A percentile compares a stretch with the other conserved stretches of the same genome.
Evolutionary conservation across 2,888 invertebrate species (phyloP).

Genomic region (Orchesella flavescens): DNA sequence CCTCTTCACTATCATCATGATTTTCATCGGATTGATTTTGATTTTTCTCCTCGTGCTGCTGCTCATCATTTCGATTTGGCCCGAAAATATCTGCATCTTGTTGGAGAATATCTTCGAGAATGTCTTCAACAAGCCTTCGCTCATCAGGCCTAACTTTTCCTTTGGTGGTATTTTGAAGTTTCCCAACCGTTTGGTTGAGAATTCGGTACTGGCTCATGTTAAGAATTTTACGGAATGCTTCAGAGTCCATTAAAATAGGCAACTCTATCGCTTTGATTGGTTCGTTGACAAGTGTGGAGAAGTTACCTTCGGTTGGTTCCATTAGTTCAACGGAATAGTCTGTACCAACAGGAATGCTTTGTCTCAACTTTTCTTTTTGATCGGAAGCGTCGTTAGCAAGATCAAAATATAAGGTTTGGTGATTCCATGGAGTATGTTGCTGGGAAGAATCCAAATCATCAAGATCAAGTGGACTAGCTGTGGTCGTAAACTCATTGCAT

Average conservation of each 20-base stretch:
- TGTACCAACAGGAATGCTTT: not conserved
- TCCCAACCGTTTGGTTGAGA: not conserved
- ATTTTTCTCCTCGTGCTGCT: too few species aligned
- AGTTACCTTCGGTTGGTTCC: constrained; percentile 12
- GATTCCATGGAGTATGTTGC: constrained; percentile 11
- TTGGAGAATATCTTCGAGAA: not conserved
- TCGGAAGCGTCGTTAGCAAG: constrained; percentile 16
- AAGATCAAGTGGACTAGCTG: constrained; percentile 6
- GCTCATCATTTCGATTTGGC: too few species aligned
- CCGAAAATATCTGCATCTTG: not conserved
- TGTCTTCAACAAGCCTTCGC: not conserved
- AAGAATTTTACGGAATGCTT: not conserved
- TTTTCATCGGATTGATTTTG: too few species aligned
- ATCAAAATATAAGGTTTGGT: constrained; percentile 10
- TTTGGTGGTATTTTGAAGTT: not conserved
- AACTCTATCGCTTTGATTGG: not conserved
- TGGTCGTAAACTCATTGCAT: constrained; percentile 26
- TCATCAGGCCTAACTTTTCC: not conserved
- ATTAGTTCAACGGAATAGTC: constrained; percentile 5
- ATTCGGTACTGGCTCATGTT: not conserved
- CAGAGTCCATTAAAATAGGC: not conserved
- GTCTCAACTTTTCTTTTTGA: not conserved
- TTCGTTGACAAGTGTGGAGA: not conserved
- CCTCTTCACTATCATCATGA: too few species aligned
- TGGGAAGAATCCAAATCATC: not conserved